Base-by-base conservation (phyloP, 2,113 vertebrate genomes). In the Embiotoca jacksoni region DNA sequence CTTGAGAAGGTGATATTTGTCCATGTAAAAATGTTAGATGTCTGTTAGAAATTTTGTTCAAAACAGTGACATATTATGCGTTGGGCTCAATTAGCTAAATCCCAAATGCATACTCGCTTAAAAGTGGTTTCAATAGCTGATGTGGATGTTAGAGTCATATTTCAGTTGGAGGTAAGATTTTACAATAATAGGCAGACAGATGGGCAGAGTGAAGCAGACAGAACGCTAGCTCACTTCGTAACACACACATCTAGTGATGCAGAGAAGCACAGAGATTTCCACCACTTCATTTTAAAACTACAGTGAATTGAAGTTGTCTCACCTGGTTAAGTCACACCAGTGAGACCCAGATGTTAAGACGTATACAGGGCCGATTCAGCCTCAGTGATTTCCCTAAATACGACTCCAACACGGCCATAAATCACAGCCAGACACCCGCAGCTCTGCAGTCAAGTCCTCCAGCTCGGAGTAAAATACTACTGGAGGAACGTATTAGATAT, bases 401-500 rank as follows among this genome's bases (percentile, higher is more conserved):
- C 7, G 32, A 69, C 36, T 66, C 49, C 47, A 81, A 84, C 67
- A 58, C 10, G 6, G 46, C 86, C 63, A 80, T 88, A 85, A 89
- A 88, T 90, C 87, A 88, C 83, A 63, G 72, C 10, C 54, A 81
- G 79, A 76, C 72, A 81, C 66, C 71, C 63, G 16, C 59, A 11
- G 54, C 59, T 64, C 82, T 75, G 73, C 59, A 60, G 66, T 44
- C 78, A 10, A 23, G 36, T 58, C 54, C 74, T 81, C 52, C 30
- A 13, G 76, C 81, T 72, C 78, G 4, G 31, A 61, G 59, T 85
- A 61, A 83, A 86, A 88, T 41, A 75, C 71, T 63, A 76, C 54
- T 72, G 83, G 75, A 82, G 84, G 82, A 92, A 86, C 49, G 54
- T 65, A 88, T 91, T 89, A 89, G 85, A 83, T 88, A 83, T 81